phyloP scores from a whole-genome alignment of 2,888 invertebrate species.

The Ophion costatus region DNA sequence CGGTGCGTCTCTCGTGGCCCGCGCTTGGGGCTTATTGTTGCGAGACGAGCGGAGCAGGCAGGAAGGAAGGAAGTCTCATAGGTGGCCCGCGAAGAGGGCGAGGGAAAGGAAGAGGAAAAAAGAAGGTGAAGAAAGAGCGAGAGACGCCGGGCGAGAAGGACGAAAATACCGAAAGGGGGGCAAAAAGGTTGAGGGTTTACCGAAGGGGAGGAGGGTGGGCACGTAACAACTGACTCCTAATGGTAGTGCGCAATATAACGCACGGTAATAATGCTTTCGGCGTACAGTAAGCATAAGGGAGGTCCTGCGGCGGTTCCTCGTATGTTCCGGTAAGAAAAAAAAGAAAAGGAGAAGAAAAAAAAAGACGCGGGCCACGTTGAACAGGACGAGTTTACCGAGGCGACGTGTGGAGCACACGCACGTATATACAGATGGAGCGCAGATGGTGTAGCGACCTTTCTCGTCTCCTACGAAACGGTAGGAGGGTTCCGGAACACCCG shows the following conservation, averaged over 20 bases:
- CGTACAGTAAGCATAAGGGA: constrained; percentile 48
- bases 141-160: constrained; percentile 36
- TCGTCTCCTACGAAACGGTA: constrained; percentile 31
- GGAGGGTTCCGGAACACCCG: constrained; percentile 7
- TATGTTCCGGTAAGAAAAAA: constrained; percentile 16
- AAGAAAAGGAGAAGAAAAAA: constrained; percentile 1
- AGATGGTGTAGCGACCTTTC: constrained; percentile 42
- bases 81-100: constrained; percentile 20
- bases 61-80: constrained; percentile 76
- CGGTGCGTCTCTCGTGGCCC: neutral
- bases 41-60: constrained; percentile 74
- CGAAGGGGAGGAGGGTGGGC: constrained; percentile 42
- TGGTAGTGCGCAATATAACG: constrained; percentile 43
- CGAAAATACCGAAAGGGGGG: constrained; percentile 4
- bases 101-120: constrained; percentile 18
- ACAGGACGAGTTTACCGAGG: constrained; percentile 37
- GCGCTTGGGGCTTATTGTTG: constrained; percentile 76
- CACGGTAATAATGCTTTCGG: constrained; percentile 40
- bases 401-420: neutral
- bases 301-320: constrained; percentile 28
- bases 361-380: constrained; percentile 34
- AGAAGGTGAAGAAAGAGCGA: constrained; percentile 62
- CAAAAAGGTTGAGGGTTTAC: constrained; percentile 51
- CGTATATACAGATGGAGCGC: constrained; percentile 39
- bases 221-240: constrained; percentile 62